Evolutionary conservation across 2,797 vertebrate species (phyloP).

Genomic region (Psittacula echo): DNA sequence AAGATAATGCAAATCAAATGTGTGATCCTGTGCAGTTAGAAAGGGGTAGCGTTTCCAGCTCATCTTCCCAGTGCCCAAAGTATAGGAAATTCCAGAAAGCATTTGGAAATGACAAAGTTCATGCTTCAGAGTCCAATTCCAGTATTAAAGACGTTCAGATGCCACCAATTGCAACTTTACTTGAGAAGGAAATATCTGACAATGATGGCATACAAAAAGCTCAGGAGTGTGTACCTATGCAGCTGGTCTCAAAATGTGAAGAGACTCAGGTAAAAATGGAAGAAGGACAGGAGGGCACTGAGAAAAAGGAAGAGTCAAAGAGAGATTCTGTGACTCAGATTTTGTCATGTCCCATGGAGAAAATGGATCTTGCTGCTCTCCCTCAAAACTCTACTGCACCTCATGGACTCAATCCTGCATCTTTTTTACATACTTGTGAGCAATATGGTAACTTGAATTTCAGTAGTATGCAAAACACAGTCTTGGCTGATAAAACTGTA

Average conservation of each 20-base stretch:
- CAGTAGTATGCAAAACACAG: constrained; percentile 51
- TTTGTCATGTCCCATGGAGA: constrained; percentile 25
- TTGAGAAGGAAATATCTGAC: constrained; percentile 62
- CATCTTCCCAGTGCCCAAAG: constrained; percentile 82
- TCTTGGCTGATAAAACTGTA: constrained; percentile 63
- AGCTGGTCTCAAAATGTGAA: constrained; percentile 72
- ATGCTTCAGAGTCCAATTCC: constrained; percentile 56
- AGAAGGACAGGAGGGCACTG: background rate
- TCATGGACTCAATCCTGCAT: constrained; percentile 69
- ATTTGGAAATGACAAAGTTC: constrained; percentile 80
- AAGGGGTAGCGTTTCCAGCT: constrained; percentile 61
- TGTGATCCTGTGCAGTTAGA: constrained; percentile 72
- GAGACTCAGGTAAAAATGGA: constrained; percentile 65
- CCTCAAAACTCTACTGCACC: constrained; percentile 54
- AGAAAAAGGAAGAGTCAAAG: constrained; percentile 38
- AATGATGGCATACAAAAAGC: constrained; percentile 40
- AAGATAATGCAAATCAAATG: constrained; percentile 64
- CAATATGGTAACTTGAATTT: constrained; percentile 74
- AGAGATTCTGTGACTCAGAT: constrained; percentile 25
- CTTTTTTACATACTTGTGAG: constrained; percentile 72
- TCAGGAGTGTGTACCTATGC: constrained; percentile 64
- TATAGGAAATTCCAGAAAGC: constrained; percentile 84
- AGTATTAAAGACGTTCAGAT: constrained; percentile 66
- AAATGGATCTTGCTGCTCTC: constrained; percentile 46
- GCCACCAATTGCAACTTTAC: constrained; percentile 18